A percentile compares a stretch with the other conserved stretches of the same genome.
phyloP scores from a whole-genome alignment of 92 coral and sea anemone species.

The Montipora capitata region DNA sequence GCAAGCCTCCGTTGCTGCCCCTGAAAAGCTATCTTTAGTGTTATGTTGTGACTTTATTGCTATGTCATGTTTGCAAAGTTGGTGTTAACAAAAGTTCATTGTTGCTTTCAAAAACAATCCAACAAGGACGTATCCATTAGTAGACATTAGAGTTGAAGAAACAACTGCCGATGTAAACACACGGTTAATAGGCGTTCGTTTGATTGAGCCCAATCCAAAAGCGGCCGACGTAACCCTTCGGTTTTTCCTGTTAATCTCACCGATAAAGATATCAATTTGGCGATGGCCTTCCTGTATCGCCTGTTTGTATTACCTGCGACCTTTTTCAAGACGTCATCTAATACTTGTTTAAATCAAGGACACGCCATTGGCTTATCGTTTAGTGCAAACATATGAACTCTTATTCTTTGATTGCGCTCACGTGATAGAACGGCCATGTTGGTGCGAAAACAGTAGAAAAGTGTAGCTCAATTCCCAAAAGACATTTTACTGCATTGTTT shows the following conservation, averaged over 20 bases:
- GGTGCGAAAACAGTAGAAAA: too few species aligned
- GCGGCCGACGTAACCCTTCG: slow-evolving; percentile 47
- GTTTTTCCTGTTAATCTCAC: slow-evolving; percentile 21
- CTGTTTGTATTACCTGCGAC: neutral
- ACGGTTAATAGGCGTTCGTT: slow-evolving; percentile 27
- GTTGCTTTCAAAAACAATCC: slow-evolving; percentile 17
- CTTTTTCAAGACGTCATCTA: slow-evolving; percentile 26
- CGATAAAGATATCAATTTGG: slow-evolving; percentile 36
- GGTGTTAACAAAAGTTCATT: slow-evolving; percentile 41
- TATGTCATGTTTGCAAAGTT: slow-evolving; percentile 39
- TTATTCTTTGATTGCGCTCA: too few species aligned
- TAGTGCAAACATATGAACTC: neutral
- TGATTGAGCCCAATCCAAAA: slow-evolving; percentile 19
- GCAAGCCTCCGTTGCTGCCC: neutral
- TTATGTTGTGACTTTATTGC: slow-evolving; percentile 11
- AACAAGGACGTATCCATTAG: slow-evolving; percentile 48
- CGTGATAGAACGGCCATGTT: too few species aligned
- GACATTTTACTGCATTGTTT: too few species aligned
- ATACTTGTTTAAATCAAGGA: slow-evolving; percentile 2
- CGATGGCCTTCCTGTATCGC: slow-evolving; percentile 17
- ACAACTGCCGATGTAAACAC: slow-evolving; percentile 32
- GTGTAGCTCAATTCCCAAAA: too few species aligned
- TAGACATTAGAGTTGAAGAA: neutral
- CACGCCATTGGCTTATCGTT: slow-evolving; percentile 1
- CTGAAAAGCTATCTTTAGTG: neutral